Evolutionary conservation across 1,140 invertebrate species (phyloP).

Genomic region (Amphibalanus amphitrite): DNA sequence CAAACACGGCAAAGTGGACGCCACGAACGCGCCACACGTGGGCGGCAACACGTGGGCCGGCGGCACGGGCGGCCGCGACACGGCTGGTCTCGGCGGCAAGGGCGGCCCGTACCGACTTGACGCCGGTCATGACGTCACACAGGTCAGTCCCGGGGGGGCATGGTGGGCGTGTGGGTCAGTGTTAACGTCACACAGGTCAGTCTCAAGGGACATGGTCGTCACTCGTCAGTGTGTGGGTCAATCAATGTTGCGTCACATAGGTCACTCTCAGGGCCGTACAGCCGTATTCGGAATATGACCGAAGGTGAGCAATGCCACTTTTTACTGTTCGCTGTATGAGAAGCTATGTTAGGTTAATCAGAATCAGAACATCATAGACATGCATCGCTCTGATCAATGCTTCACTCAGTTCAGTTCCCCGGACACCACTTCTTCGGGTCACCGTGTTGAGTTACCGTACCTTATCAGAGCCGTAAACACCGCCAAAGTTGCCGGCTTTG

Average conservation of each 20-base stretch:
- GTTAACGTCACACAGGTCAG: background rate
- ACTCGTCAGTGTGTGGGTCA: background rate
- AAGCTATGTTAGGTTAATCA: no score
- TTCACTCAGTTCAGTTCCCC: no score
- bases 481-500: no score
- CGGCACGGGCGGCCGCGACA: conserved; percentile 71
- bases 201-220: background rate
- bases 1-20: conserved; percentile 83
- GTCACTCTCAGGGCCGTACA: background rate
- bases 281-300: no score
- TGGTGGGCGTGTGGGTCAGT: no score
- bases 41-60: conserved; percentile 94
- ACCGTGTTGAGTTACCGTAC: no score
- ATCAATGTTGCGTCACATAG: background rate
- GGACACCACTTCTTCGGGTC: no score
- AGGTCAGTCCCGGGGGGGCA: background rate
- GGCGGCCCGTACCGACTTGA: conserved; percentile 82
- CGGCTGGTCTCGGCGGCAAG: conserved; percentile 82
- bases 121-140: conserved; percentile 69
- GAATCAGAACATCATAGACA: no score
- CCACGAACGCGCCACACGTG: conserved; percentile 74
- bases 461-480: no score
- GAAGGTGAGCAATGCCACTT: no score
- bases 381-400: no score
- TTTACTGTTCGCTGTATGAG: no score